Conservation (phyloP, 2,113 vertebrate genomes). For the Noctilio leporinus region DNA sequence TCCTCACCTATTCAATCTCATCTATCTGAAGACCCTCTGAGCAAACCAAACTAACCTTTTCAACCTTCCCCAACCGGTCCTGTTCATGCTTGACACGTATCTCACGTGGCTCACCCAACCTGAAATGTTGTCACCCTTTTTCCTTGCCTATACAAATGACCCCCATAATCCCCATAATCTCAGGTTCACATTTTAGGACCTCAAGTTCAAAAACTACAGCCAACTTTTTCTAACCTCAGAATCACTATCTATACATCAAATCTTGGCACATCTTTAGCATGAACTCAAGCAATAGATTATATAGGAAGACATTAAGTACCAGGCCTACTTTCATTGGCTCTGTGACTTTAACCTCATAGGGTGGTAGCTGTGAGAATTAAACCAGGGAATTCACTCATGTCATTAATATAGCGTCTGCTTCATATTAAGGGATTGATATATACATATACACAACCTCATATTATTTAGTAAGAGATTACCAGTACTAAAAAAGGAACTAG, state of each 20-base stretch:
- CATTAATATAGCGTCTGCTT: background rate
- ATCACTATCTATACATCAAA: background rate
- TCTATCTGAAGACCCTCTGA: background rate
- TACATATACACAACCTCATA: background rate
- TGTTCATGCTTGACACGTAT: background rate
- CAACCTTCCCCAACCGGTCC: background rate
- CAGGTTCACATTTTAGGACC: background rate
- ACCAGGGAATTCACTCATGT: background rate
- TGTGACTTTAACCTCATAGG: background rate
- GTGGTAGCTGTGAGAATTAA: background rate
- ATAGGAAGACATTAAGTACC: background rate
- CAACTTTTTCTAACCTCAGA: background rate
- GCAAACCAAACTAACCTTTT: background rate
- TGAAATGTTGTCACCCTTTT: background rate
- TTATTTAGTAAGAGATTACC: background rate
- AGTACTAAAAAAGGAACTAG: background rate
- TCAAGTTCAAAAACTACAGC: background rate
- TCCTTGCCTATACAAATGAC: background rate
- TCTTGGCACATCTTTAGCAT: background rate
- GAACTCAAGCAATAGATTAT: background rate
- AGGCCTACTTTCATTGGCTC: background rate
- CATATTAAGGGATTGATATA: background rate
- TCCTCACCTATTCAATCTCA: background rate
- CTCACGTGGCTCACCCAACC: background rate
- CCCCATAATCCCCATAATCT: background rate